Conservation (phyloP, 2,113 vertebrate species). For the Hemicordylus capensis region DNA sequence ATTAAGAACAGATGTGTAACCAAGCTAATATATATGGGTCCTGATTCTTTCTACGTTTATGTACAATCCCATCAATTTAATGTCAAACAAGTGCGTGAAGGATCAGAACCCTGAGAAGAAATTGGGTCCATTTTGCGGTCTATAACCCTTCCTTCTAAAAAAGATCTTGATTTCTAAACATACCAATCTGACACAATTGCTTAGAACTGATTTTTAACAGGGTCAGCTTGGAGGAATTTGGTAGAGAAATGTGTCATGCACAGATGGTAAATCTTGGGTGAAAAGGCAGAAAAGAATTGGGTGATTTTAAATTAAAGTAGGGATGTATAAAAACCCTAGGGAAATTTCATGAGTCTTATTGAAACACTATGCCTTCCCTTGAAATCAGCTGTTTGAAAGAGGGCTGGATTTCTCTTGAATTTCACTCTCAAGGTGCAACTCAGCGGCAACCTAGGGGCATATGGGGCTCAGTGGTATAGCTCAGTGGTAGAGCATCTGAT, state of each 20-base stretch:
- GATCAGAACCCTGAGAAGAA: not conserved
- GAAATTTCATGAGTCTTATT: not conserved
- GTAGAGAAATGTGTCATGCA: too few relatives aligned
- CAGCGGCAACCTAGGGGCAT: not conserved
- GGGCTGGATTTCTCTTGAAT: not conserved
- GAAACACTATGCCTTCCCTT: not conserved
- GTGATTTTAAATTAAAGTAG: not conserved
- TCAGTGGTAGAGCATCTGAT: too few relatives aligned
- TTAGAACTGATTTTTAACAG: not conserved
- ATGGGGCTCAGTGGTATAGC: not conserved
- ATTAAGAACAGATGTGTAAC: constrained; percentile 39
- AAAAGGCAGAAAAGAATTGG: not conserved
- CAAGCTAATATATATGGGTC: constrained; percentile 30
- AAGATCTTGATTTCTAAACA: not conserved
- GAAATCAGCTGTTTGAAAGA: not conserved
- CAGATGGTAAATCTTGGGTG: not conserved
- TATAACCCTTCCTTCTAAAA: not conserved
- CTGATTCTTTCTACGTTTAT: constrained; percentile 31
- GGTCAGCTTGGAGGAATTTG: not conserved
- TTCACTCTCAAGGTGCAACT: not conserved
- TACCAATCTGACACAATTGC: not conserved
- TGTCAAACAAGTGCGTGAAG: not conserved
- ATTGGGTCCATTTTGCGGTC: not conserved
- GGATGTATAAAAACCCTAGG: not conserved
- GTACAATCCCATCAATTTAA: constrained; percentile 18